phyloP scores from a whole-genome alignment of 2,888 invertebrate species.

The Pollenia amentaria region DNA sequence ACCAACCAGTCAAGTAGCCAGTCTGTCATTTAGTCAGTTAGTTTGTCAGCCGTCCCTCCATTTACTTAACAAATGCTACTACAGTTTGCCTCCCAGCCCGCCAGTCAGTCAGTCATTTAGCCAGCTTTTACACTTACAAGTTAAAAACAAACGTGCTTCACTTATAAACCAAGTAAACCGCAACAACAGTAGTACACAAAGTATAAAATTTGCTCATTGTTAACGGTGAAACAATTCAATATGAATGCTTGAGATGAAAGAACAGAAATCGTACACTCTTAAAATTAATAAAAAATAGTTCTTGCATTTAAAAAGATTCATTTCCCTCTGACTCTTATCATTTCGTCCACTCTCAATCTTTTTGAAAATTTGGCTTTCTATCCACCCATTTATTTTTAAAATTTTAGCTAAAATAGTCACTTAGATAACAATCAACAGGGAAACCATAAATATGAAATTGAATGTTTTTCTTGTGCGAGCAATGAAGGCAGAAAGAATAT shows the following conservation, averaged over 20 bases:
- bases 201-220: slow-evolving; percentile 38
- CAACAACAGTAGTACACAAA: slow-evolving; percentile 44
- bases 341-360: no score
- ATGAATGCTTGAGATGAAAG: neutral
- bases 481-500: no score
- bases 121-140: slow-evolving; percentile 66
- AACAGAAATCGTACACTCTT: neutral
- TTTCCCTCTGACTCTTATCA: no score
- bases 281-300: neutral
- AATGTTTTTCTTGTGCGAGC: no score
- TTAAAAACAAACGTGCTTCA: slow-evolving; percentile 73
- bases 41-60: slow-evolving; percentile 3
- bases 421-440: no score
- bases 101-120: slow-evolving; percentile 29
- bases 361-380: no score
- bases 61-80: slow-evolving; percentile 1
- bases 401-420: no score
- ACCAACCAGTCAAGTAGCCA: slow-evolving; percentile 24
- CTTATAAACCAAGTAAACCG: slow-evolving; percentile 54
- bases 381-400: no score
- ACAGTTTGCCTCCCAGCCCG: slow-evolving; percentile 35
- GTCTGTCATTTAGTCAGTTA: slow-evolving; percentile 35
- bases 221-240: neutral
- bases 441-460: no score
- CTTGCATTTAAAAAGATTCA: neutral